phyloP scores from a whole-genome alignment of 1,140 invertebrate species.

The Neodiprion pinetum region DNA sequence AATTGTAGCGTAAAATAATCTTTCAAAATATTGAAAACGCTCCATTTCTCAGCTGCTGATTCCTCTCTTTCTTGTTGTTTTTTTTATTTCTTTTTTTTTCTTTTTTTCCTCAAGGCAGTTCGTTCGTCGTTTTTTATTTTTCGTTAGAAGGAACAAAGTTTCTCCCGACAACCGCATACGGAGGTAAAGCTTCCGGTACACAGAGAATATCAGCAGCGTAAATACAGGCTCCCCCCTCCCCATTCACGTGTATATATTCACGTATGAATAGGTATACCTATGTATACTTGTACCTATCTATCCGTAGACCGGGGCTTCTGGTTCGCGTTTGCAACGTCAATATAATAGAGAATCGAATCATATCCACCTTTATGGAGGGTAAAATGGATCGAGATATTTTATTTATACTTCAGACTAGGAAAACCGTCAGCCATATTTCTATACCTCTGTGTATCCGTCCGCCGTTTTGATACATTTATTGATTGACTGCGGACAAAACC shows the following conservation, averaged over 20 bases:
- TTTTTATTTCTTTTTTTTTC: not conserved
- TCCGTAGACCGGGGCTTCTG: not conserved
- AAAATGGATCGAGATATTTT: slow-evolving; percentile 8
- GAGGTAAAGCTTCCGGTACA: too few relatives aligned
- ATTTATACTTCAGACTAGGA: not conserved
- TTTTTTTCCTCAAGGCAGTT: too few relatives aligned
- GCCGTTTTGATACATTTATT: too few relatives aligned
- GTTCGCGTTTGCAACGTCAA: not conserved
- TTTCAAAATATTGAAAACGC: too few relatives aligned
- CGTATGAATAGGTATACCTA: not conserved
- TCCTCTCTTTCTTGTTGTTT: not conserved
- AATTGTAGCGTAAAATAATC: too few relatives aligned
- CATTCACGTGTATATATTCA: not conserved
- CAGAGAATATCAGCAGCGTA: not conserved
- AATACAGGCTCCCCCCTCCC: not conserved
- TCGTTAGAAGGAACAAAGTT: not conserved
- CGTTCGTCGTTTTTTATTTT: too few relatives aligned
- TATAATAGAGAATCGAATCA: not conserved
- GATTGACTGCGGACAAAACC: too few relatives aligned
- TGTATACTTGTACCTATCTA: not conserved
- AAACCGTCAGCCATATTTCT: too few relatives aligned
- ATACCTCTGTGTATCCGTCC: too few relatives aligned
- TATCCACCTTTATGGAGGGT: slow-evolving; percentile 1
- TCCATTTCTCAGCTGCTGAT: not conserved
- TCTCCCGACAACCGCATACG: not conserved